phyloP scores from a whole-genome alignment of 2,888 invertebrate genomes.

The Stenotaenia linearis region DNA sequence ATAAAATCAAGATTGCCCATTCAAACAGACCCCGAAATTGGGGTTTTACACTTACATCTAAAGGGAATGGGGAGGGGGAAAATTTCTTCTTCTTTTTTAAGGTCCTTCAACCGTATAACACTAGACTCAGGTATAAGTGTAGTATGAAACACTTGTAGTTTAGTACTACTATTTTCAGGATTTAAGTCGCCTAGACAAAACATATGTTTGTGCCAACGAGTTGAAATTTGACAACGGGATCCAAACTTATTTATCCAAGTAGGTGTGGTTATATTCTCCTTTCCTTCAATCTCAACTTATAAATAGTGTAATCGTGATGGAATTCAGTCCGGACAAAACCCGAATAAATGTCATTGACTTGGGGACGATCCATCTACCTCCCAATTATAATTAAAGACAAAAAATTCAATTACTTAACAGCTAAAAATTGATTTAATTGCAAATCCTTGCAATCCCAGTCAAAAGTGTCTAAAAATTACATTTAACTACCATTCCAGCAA shows the following conservation, averaged over 20 bases:
- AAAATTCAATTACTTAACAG: neutral
- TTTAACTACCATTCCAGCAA: neutral
- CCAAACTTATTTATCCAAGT: neutral
- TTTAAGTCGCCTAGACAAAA: constrained; percentile 4
- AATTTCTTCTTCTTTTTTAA: neutral
- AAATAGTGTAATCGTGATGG: constrained; percentile 26
- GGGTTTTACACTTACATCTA: constrained; percentile 20
- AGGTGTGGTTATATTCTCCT: constrained; percentile 26
- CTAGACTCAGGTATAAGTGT: constrained; percentile 3
- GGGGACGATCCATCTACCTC: neutral
- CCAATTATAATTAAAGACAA: neutral
- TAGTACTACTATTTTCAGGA: constrained; percentile 24
- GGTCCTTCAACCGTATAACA: constrained; percentile 6
- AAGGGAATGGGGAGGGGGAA: constrained; percentile 8
- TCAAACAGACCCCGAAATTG: constrained; percentile 24
- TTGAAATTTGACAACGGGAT: constrained; percentile 3
- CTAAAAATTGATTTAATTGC: neutral
- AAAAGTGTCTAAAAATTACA: neutral
- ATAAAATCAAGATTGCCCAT: constrained; percentile 26
- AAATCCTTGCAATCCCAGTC: neutral
- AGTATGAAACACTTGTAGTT: constrained; percentile 14
- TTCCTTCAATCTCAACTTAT: neutral
- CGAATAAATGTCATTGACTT: constrained; percentile 21
- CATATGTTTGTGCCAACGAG: constrained; percentile 2
- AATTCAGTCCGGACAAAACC: neutral